Evolutionary conservation across 2,797 vertebrate species (phyloP).

Genomic region (Knipowitschia caucasica): DNA sequence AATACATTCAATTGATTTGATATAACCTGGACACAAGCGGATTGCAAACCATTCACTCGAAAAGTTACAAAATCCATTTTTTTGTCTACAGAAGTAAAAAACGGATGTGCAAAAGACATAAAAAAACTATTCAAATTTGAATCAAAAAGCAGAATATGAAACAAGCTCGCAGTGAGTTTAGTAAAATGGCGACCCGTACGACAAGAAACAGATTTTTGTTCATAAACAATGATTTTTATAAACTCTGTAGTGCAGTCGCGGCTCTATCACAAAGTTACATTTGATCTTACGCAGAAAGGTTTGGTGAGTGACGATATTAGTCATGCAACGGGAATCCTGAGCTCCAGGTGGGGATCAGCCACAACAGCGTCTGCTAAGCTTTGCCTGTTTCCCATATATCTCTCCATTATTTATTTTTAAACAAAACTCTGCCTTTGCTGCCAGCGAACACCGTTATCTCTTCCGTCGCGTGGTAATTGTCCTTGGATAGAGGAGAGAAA

Average conservation of each 20-base stretch:
- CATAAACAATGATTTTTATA: not conserved
- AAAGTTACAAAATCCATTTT: too few species aligned
- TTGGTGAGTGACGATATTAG: conserved; percentile 28
- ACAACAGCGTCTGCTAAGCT: conserved; percentile 50
- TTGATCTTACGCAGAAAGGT: conserved; percentile 19
- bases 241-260: not conserved
- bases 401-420: conserved; percentile 53
- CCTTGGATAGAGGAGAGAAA: conserved; percentile 67
- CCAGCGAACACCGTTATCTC: conserved; percentile 54
- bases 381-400: conserved; percentile 45
- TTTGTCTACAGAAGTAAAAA: too few species aligned
- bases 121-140: too few species aligned
- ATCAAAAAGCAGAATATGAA: too few species aligned
- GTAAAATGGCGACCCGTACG: too few species aligned
- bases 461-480: conserved; percentile 54
- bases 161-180: too few species aligned
- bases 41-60: too few species aligned
- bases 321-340: conserved; percentile 34
- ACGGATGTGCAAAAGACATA: too few species aligned
- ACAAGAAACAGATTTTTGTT: too few species aligned
- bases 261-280: not conserved
- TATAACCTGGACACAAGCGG: too few species aligned
- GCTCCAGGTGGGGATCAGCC: conserved; percentile 53
- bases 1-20: too few species aligned
- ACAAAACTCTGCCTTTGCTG: conserved; percentile 61